Base-by-base conservation (phyloP, 2,797 vertebrate genomes). In the Vireo griseus region DNA sequence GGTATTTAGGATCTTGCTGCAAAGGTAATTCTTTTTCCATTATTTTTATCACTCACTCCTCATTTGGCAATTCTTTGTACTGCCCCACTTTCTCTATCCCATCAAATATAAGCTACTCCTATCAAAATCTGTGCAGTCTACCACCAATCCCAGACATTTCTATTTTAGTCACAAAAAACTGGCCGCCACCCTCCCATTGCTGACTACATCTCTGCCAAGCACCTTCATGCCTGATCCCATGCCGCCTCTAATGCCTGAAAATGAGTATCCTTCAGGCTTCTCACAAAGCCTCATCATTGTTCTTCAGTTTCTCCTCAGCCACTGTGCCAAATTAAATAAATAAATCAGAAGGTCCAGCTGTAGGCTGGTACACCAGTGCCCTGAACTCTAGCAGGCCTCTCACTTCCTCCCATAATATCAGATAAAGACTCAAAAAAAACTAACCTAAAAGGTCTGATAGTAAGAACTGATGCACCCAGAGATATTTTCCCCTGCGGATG, bases 141-240 rank as follows among this genome's bases (percentile, higher is more conserved):
- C 81, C 79, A 83, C 72, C 91, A 91, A 94, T 83, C 35, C 58
- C 67, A 88, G 90, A 59, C 52, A 93, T 51, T 96, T 93, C 92
- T 95, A 94, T 95, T 95, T 96, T 69, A 94, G 90, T 92, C 35
- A 0, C 82, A 88, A 90, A 94, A 96, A 90, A 88, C 66, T 94
- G 86, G 93, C 92, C 81, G 82, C 66, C 66, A 72, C 69, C 31
- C 73, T 95, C 51, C 40, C 18, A 33, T 4, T 86, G 76, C 93
- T 58, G 52, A 51, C 88, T 89, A 24, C 1, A 8, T 26, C 68
- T 86, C 82, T 95, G 94, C 88, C 94, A 95, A 86, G 90, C 83
- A 93, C 88, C 94, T 80, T 48, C 76, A 39, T 45, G 88, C 47
- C 33, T 29, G 48, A 71, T 86, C 42, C 78, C 66, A 66, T 12